A percentile compares a stretch with the other conserved stretches of the same genome.
These are phyloP conservation scores for Drosophila tsacasi DNA, from an alignment of 1,140 invertebrate species.

Conservation along the genomic window DNA sequence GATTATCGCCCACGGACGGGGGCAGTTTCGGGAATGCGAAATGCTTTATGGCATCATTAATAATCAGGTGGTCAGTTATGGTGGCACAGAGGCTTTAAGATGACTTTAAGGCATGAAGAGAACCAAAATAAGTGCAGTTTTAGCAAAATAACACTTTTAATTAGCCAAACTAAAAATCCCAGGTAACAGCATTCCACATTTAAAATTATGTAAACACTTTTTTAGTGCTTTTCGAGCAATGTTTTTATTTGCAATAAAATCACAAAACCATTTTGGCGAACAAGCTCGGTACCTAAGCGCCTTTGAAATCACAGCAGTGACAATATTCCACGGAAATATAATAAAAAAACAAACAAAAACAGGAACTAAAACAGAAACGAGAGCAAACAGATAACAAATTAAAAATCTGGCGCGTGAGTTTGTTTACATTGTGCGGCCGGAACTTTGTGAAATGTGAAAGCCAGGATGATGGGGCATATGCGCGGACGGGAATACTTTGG, in stretches of 20 bases:
- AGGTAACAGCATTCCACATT: not conserved
- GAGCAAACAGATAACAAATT: constrained; percentile 50
- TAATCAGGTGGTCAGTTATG: constrained; percentile 12
- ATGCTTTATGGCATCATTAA: constrained; percentile 37
- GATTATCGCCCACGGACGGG: constrained; percentile 50
- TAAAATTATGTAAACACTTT: not conserved
- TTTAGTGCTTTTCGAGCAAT: not conserved
- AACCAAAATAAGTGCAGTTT: not conserved
- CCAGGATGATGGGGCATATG: constrained; percentile 31
- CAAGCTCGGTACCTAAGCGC: constrained; percentile 28
- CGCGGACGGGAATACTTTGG: constrained; percentile 50
- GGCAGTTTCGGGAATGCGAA: constrained; percentile 1
- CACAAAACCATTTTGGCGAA: constrained; percentile 24
- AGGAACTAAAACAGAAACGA: not conserved
- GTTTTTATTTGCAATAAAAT: constrained; percentile 20
- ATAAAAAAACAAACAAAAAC: constrained; percentile 18
- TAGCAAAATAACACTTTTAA: not conserved
- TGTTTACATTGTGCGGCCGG: constrained; percentile 39
- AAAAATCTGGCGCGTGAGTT: constrained; percentile 42
- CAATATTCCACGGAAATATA: constrained; percentile 30
- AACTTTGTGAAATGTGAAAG: constrained; percentile 20
- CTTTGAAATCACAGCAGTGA: constrained; percentile 39
- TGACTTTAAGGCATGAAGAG: not conserved
- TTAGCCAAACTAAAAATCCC: not conserved
- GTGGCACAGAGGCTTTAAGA: constrained; percentile 11